Conservation (phyloP, 2,888 invertebrate genomes). For the Nomada ruficornis region DNA sequence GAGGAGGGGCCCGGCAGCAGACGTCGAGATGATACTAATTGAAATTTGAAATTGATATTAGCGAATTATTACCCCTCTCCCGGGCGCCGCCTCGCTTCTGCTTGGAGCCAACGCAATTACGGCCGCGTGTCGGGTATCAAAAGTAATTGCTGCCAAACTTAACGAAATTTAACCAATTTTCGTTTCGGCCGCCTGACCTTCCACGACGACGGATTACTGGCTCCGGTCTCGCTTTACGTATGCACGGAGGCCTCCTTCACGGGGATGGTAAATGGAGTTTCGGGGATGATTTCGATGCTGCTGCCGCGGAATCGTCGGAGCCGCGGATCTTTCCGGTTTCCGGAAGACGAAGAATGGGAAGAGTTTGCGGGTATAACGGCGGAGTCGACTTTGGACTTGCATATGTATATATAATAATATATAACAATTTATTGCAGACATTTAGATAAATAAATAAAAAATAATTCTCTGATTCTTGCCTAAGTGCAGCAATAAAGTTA, state of each 20-base stretch:
- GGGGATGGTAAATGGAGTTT: slow-evolving; percentile 47
- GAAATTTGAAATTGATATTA: slow-evolving; percentile 85
- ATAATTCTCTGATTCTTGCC: no score
- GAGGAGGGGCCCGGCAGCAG: slow-evolving; percentile 62
- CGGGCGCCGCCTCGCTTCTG: slow-evolving; percentile 51
- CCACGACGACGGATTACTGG: slow-evolving; percentile 64
- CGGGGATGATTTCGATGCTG: slow-evolving; percentile 45
- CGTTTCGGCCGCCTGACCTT: slow-evolving; percentile 70
- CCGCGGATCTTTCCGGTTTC: not conserved
- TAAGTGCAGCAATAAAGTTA: no score
- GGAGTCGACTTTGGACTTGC: no score
- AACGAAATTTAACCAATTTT: slow-evolving; percentile 80
- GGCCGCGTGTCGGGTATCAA: slow-evolving; percentile 83
- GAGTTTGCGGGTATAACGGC: no score
- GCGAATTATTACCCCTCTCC: slow-evolving; percentile 83
- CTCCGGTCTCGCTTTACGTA: slow-evolving; percentile 57
- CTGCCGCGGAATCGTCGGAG: slow-evolving; percentile 24
- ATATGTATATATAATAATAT: no score
- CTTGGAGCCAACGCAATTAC: slow-evolving; percentile 79
- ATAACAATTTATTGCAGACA: no score
- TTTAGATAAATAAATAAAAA: no score
- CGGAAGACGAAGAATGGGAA: not conserved
- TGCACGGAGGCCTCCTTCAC: slow-evolving; percentile 39
- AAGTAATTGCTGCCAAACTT: slow-evolving; percentile 84
- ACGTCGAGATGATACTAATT: slow-evolving; percentile 84